Percentiles rank a stretch among this genome's conserved stretches.
Conservation (phyloP, 2,113 vertebrate genomes). For the Odocoileus virginianus region DNA sequence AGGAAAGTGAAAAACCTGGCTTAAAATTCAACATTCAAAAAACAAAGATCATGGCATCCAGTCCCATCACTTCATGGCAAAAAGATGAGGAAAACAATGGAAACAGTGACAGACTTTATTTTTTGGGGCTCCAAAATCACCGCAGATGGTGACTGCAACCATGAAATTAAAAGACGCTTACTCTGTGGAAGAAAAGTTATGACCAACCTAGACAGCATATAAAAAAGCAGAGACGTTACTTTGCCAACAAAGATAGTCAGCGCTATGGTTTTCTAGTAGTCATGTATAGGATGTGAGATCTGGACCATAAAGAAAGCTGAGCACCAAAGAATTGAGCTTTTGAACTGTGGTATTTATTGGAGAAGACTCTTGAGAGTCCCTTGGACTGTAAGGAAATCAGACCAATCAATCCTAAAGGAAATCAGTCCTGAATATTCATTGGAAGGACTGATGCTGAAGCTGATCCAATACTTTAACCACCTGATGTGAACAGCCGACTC, state of each 20-base stretch:
- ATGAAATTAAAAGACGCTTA: neutral
- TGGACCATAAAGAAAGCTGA: neutral
- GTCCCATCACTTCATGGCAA: neutral
- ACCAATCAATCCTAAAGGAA: neutral
- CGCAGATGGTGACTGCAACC: neutral
- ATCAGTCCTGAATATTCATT: neutral
- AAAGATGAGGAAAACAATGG: neutral
- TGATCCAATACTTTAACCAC: neutral
- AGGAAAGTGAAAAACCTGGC: neutral
- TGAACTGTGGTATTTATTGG: neutral
- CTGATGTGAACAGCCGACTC: neutral
- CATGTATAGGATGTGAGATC: neutral
- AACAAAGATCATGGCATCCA: neutral
- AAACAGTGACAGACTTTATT: neutral
- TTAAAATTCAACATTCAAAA: neutral
- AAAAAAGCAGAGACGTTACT: neutral
- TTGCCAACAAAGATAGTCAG: neutral
- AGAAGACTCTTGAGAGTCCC: neutral
- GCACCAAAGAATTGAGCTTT: neutral
- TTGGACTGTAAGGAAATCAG: neutral
- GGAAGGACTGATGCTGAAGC: neutral
- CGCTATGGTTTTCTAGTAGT: neutral
- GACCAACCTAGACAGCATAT: neutral
- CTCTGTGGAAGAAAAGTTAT: neutral
- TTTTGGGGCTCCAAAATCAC: neutral